These are phyloP conservation scores for Aporophyla nigra DNA, from an alignment of 2,888 invertebrate genomes.

Conservation along the genomic window DNA sequence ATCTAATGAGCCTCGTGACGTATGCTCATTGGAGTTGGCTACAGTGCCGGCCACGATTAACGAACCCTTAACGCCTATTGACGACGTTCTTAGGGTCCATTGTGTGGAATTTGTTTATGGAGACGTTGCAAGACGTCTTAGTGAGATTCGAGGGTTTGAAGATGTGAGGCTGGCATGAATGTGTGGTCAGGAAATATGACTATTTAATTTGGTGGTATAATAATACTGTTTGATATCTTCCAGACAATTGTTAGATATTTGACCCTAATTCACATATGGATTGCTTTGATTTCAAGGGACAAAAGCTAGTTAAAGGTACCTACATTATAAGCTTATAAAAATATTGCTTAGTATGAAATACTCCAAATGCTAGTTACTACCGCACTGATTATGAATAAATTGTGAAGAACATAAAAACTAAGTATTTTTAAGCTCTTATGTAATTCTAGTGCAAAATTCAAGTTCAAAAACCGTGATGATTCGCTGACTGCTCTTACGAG, in stretches of 20 bases:
- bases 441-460: background rate
- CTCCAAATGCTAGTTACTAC: no score
- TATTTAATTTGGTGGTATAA: background rate
- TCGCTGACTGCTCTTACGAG: no score
- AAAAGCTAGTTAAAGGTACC: background rate
- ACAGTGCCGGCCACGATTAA: constrained; percentile 57
- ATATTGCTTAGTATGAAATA: background rate
- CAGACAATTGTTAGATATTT: background rate
- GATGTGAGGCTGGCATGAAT: background rate
- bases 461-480: no score
- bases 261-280: background rate
- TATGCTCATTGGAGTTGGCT: constrained; percentile 67
- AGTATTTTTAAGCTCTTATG: background rate
- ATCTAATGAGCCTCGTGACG: constrained; percentile 64
- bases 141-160: background rate
- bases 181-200: background rate
- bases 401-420: background rate
- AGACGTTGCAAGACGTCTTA: constrained; percentile 1
- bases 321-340: background rate
- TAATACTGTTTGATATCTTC: no score
- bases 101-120: constrained; percentile 43
- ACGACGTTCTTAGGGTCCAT: constrained; percentile 48
- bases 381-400: background rate
- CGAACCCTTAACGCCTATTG: constrained; percentile 59
- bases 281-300: background rate